Base-by-base conservation (phyloP, 2,113 vertebrate species). In the Aegithalos caudatus region DNA sequence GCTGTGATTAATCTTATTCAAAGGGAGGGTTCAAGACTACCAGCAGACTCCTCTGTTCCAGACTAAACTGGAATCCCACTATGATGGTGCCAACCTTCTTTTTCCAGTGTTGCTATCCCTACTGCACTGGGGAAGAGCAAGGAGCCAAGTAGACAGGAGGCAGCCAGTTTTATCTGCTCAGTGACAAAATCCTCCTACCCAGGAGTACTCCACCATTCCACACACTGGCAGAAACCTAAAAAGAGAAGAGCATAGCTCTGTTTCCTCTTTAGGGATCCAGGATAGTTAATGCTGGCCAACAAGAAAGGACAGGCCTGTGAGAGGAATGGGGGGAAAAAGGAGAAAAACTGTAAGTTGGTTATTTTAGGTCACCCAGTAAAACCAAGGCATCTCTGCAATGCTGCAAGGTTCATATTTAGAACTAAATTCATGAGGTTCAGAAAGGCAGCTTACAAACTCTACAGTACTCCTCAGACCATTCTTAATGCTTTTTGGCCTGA, bases 291-390 rank as follows among this genome's bases (percentile, higher is more conserved):
- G 48, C 8, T 2, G 2, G 56, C 48, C 54, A 66, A 54, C 18
- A 69, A 53, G 40, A 70, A 81, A 81, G 50, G 64, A 62, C 25
- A 65, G 18, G n/a, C 18, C 16, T 83, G 31, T 12, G 12, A 28
- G 28, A 79, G 12, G 29, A 47, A n/a, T 3, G 11, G 4, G 1
- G 11, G 6, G 6, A 10, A 13, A 13, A 19, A 20, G n/a, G 9
- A 44, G 4, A 7, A 57, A 86, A 81, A 50, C 20, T 11, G 0
- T 5, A 65, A 60, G 23, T 31, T 83, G 35, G 60, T 67, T 86
- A 74, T 92, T 95, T 89, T 78, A 89, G 72, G 95, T 89, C 81
- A 78, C 38, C 7, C 77, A 74, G 35, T 40, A 89, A 91, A 95
- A 83, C 80, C 62, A 67, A 94, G 69, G 78, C 77, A 79, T 86